phyloP scores from a whole-genome alignment of 2,888 invertebrate species.

The Rhagophthalmus giganteus region DNA sequence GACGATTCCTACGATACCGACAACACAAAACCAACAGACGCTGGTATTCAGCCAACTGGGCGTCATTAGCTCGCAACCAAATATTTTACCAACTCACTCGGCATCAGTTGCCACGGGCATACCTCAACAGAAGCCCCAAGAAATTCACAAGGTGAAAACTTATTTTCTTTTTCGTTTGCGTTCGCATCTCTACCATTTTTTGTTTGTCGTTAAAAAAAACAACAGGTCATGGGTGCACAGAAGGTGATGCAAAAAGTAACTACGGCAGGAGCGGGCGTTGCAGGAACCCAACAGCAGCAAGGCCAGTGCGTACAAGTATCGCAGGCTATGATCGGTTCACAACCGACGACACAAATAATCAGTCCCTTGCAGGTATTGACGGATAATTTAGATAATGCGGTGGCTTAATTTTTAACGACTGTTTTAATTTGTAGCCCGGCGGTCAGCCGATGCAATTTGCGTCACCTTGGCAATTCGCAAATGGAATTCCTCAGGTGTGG shows the following conservation, averaged over 20 bases:
- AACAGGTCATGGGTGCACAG: slow-evolving; percentile 54
- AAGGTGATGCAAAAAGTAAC: slow-evolving; percentile 62
- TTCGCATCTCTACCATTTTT: too few species aligned
- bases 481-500: slow-evolving; percentile 76
- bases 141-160: slow-evolving; percentile 72
- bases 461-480: slow-evolving; percentile 76
- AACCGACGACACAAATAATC: slow-evolving; percentile 73
- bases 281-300: slow-evolving; percentile 62
- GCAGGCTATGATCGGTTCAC: slow-evolving; percentile 67
- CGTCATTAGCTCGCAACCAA: slow-evolving; percentile 71
- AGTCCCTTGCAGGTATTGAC: slow-evolving; percentile 68
- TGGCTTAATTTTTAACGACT: neutral
- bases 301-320: slow-evolving; percentile 75
- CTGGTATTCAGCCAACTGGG: slow-evolving; percentile 74
- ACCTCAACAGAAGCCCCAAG: slow-evolving; percentile 62
- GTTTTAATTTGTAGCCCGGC: slow-evolving; percentile 54
- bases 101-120: slow-evolving; percentile 57
- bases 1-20: slow-evolving; percentile 75
- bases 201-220: too few species aligned
- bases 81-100: slow-evolving; percentile 66
- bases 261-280: slow-evolving; percentile 49
- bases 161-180: slow-evolving; percentile 8
- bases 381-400: too few species aligned
- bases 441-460: slow-evolving; percentile 76
- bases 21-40: slow-evolving; percentile 74